Base-by-base conservation (phyloP, 2,797 vertebrate genomes). In the Pyrocephalus nanus region DNA sequence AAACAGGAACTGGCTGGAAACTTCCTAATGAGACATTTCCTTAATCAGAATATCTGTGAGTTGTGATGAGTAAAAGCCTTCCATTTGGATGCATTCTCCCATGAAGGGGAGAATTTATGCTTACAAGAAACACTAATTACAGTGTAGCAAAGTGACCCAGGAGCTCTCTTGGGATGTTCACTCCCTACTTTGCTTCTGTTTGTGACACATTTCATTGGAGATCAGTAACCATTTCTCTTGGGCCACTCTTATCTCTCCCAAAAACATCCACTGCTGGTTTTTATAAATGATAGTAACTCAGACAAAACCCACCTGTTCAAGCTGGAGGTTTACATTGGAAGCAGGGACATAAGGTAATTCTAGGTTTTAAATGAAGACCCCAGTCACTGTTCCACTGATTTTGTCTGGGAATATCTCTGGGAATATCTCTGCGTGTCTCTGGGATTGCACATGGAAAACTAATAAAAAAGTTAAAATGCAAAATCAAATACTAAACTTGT, bases 21-120 rank as follows among this genome's bases (percentile, higher is more conserved):
- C 29, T 92, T 75, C 51, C 43, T 81, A 90, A 94, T 62, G 73
- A 86, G 50, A 76, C 13, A 42, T 85, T 92, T 91, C 62, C 80
- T 90, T 88, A 90, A 78, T 78, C 73, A 78, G 60, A 93, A 60
- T 34, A 69, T 30, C 34, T 66, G 9, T 55, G 70, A 73, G 58
- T 38, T 90, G 7, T n/a, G 51, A 75, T 80, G 50, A 81, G 30
- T 43, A 65, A 76, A 81, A 86, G 22, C 11, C 11, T 86, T 86
- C 36, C n/a, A n/a, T 62, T 50, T 81, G 57, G 32, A 86, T 0
- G 4, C 30, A 30, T 83, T 86, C 54, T 72, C 18, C 58, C 54
- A 54, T 81, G 60, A 92, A 86, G 12, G 55, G 47, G 32, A 69
- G 40, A 47, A 64, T 48, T 72, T 64, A 26, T 60, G 34, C 25